A percentile compares a stretch with the other conserved stretches of the same genome.
Evolutionary conservation across 2,113 vertebrate species (phyloP).

Genomic region (Periophthalmodon schlosseri): DNA sequence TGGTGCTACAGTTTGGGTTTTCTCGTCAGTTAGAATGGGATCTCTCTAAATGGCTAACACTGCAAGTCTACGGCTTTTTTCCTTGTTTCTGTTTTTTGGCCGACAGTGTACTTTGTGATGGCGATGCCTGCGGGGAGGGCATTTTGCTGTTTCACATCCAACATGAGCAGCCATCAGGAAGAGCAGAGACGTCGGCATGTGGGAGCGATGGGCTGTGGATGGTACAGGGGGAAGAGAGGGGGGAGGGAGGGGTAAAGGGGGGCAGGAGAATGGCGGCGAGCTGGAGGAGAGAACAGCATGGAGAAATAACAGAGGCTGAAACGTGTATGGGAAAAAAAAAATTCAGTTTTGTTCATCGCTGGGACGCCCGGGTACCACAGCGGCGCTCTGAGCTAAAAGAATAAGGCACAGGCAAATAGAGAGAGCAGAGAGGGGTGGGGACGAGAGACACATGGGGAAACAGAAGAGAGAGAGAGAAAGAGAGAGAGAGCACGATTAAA

Average conservation of each 20-base stretch:
- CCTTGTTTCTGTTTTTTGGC: constrained; percentile 44
- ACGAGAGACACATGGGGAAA: constrained; percentile 57
- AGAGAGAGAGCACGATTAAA: constrained; percentile 47
- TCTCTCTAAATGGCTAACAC: constrained; percentile 70
- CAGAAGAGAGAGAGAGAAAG: constrained; percentile 34
- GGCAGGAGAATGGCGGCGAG: constrained; percentile 47
- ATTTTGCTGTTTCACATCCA: constrained; percentile 60
- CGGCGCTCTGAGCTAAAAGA: constrained; percentile 60
- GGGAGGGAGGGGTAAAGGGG: constrained; percentile 16
- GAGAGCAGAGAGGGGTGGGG: constrained; percentile 53
- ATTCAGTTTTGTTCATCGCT: constrained; percentile 62
- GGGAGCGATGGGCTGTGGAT: constrained; percentile 20
- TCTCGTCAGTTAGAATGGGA: constrained; percentile 56
- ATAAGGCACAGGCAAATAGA: constrained; percentile 58
- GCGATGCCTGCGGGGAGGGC: constrained; percentile 56
- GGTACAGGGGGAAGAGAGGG: constrained; percentile 18
- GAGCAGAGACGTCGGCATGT: constrained; percentile 35
- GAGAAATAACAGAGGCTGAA: constrained; percentile 53
- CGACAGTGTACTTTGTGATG: constrained; percentile 53
- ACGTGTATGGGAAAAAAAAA: constrained; percentile 52
- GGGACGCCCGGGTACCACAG: constrained; percentile 60
- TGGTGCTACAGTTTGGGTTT: constrained; percentile 57
- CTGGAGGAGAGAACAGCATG: constrained; percentile 53
- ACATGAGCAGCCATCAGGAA: constrained; percentile 57
- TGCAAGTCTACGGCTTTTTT: constrained; percentile 42